Evolutionary conservation across 2,113 vertebrate genomes (phyloP).

Genomic region (Garra rufa): DNA sequence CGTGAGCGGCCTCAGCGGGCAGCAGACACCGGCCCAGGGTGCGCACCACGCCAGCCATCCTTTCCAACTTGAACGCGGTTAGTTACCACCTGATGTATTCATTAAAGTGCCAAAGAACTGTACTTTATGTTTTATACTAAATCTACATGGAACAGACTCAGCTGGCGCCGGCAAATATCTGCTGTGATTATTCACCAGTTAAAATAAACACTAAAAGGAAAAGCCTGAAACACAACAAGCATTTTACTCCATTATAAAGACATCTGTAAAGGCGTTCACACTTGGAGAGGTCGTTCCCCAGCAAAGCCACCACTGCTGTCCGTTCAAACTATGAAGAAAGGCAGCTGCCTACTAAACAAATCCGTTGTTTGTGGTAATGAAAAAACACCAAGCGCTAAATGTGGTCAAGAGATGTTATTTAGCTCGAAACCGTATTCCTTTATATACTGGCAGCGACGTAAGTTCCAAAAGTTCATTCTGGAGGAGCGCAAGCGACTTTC

Average conservation of each 20-base stretch:
- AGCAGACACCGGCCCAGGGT: constrained; percentile 84
- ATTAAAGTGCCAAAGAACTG: constrained; percentile 27
- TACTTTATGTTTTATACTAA: constrained; percentile 13
- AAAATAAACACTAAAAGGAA: not conserved
- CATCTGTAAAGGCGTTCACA: not conserved
- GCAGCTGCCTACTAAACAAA: not conserved
- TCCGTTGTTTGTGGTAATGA: not conserved
- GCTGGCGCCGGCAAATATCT: not conserved
- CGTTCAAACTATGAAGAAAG: not conserved
- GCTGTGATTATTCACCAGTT: not conserved
- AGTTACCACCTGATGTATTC: constrained; percentile 28
- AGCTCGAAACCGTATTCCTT: not conserved
- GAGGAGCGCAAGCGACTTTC: constrained; percentile 17
- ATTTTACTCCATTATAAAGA: constrained; percentile 13
- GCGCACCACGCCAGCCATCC: constrained; percentile 85
- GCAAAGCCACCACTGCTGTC: constrained; percentile 1
- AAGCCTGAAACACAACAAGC: not conserved
- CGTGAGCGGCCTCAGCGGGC: constrained; percentile 76
- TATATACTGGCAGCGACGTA: not conserved
- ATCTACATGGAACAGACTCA: constrained; percentile 6
- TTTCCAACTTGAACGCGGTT: constrained; percentile 50
- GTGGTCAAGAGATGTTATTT: not conserved
- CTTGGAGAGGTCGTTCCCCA: not conserved
- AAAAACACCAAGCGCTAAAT: not conserved
- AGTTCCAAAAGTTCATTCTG: constrained; percentile 1